These are phyloP conservation scores for Gobius niger DNA, from an alignment of 2,113 vertebrate genomes.

Conservation along the genomic window DNA sequence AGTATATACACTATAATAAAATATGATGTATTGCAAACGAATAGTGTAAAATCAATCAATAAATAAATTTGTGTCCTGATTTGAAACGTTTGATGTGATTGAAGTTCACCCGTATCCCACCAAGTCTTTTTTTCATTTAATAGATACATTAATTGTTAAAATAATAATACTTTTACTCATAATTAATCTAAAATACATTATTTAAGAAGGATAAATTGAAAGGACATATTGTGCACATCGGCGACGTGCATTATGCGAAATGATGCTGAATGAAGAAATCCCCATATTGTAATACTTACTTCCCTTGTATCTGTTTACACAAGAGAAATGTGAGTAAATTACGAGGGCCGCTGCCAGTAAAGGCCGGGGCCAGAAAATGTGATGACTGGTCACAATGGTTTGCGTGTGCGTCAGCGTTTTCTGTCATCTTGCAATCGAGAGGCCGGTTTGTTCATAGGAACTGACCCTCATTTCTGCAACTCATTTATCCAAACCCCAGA, in stretches of 20 bases:
- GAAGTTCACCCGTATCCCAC: too few relatives aligned
- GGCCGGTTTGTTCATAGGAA: neutral
- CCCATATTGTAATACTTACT: slow-evolving; percentile 33
- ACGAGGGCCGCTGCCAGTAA: slow-evolving; percentile 32
- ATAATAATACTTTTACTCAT: too few relatives aligned
- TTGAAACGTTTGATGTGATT: too few relatives aligned
- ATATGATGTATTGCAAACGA: too few relatives aligned
- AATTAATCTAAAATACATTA: too few relatives aligned
- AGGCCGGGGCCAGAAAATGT: neutral
- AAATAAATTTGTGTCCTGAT: too few relatives aligned
- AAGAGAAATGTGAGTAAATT: slow-evolving; percentile 4
- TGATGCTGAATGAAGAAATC: slow-evolving; percentile 8
- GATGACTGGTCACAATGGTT: slow-evolving; percentile 24
- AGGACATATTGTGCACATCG: neutral
- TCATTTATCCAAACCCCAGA: neutral
- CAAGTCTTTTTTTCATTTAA: too few relatives aligned
- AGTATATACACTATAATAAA: too few relatives aligned
- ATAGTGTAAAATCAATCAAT: too few relatives aligned
- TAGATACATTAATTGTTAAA: too few relatives aligned
- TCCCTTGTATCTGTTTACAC: slow-evolving; percentile 14
- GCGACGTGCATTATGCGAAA: neutral
- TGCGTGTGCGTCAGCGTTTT: slow-evolving; percentile 16
- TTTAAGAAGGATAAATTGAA: neutral
- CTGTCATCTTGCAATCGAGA: neutral
- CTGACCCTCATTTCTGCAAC: neutral